Evolutionary conservation across 64 coral and sea anemone genomes (phyloP).

Genomic region (Stichodactyla mertensii): DNA sequence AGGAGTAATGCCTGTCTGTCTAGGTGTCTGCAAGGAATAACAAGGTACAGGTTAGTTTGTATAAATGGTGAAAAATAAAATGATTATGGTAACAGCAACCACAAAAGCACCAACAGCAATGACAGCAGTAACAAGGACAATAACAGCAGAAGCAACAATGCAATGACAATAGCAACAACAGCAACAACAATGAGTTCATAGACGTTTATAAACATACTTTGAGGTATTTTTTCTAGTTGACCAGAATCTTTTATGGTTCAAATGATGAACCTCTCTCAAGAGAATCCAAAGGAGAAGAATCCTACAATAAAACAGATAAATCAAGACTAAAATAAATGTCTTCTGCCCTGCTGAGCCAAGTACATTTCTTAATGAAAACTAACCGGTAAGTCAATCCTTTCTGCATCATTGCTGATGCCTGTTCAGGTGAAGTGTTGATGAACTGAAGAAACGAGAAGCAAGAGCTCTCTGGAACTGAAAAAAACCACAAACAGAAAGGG

Average conservation of each 20-base stretch:
- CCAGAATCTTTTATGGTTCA: slow-evolving; percentile 82
- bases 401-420: slow-evolving; percentile 63
- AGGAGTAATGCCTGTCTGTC: slow-evolving; percentile 51
- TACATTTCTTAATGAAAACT: background rate
- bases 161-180: background rate
- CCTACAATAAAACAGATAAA: background rate
- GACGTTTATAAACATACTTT: background rate
- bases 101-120: too few relatives aligned
- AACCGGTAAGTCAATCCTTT: slow-evolving; percentile 61
- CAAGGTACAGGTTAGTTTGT: too few relatives aligned
- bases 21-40: slow-evolving; percentile 24
- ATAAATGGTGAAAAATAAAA: too few relatives aligned
- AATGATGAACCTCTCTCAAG: slow-evolving; percentile 49
- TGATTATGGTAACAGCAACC: too few relatives aligned
- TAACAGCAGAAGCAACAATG: too few relatives aligned
- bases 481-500: background rate
- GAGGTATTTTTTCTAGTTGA: slow-evolving; percentile 5
- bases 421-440: slow-evolving; percentile 65
- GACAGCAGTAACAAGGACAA: too few relatives aligned
- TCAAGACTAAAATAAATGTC: background rate
- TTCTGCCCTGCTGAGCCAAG: background rate
- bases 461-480: slow-evolving; percentile 59
- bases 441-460: slow-evolving; percentile 92
- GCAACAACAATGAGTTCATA: background rate
- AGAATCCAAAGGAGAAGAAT: slow-evolving; percentile 50